These are phyloP conservation scores for Prionailurus bengalensis DNA, from an alignment of 2,113 vertebrate genomes.

Conservation along the genomic window DNA sequence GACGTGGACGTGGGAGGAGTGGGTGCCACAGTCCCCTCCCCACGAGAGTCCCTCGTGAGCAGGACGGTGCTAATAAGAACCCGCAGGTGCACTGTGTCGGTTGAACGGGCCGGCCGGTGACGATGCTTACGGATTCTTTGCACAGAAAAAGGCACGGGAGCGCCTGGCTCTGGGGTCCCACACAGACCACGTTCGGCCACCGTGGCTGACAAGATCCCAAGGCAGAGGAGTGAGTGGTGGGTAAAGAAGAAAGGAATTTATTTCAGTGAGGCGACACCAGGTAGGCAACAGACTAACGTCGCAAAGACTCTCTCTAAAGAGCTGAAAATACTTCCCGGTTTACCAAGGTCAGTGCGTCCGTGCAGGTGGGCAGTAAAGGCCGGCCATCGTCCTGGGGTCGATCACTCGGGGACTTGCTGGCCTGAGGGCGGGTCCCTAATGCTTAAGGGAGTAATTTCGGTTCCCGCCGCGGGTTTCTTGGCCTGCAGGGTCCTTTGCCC, in stretches of 20 bases:
- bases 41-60: accelerated
- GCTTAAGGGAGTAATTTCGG: neutral
- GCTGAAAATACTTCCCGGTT: neutral
- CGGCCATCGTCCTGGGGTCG: neutral
- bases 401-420: neutral
- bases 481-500: neutral
- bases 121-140: neutral
- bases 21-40: neutral
- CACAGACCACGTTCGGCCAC: neutral
- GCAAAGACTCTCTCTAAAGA: neutral
- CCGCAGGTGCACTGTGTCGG: accelerated
- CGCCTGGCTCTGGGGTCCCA: neutral
- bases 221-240: neutral
- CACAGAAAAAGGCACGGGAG: neutral
- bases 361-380: neutral
- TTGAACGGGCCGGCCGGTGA: neutral
- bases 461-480: neutral
- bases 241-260: neutral
- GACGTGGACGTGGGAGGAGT: accelerated
- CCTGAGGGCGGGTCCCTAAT: neutral
- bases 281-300: neutral
- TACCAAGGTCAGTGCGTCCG: neutral
- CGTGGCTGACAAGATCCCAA: neutral
- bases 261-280: neutral
- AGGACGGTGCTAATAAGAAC: accelerated